Conservation (phyloP, 2,113 vertebrate genomes). For the Hydropotes inermis region DNA sequence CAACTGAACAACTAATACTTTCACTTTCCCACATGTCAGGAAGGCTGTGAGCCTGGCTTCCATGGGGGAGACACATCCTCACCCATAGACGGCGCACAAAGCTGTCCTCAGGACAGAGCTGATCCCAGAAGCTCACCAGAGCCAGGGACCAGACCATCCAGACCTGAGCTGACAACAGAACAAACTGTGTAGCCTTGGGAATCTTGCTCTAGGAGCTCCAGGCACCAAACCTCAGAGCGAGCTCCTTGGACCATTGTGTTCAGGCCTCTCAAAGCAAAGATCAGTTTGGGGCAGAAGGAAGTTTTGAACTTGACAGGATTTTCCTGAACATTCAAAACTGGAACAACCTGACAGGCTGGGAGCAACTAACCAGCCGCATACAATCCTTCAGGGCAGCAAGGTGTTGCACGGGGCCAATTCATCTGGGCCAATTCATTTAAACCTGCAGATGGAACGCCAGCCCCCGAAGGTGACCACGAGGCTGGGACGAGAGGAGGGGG, state of each 20-base stretch:
- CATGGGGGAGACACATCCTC: rapidly evolving
- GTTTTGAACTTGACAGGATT: constrained; percentile 48
- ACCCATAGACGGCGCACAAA: background rate
- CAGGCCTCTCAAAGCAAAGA: constrained; percentile 41
- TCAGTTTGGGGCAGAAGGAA: constrained; percentile 25
- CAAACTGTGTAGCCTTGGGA: background rate
- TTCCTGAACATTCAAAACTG: constrained; percentile 59
- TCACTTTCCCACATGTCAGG: background rate
- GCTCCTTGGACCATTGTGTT: background rate
- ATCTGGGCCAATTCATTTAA: background rate
- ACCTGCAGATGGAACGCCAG: background rate
- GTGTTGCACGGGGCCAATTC: background rate
- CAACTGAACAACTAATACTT: background rate
- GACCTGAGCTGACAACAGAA: background rate
- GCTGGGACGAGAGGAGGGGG: background rate
- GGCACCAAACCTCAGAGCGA: rapidly evolving
- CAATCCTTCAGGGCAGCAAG: background rate
- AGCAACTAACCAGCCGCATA: background rate
- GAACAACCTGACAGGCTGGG: constrained; percentile 22
- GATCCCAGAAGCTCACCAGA: background rate
- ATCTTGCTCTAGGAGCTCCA: background rate
- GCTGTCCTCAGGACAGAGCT: background rate
- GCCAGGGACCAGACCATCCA: background rate
- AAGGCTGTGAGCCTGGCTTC: background rate
- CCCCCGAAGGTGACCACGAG: background rate